phyloP scores from a whole-genome alignment of 2,797 vertebrate species.

The Enteromius mattozi region DNA sequence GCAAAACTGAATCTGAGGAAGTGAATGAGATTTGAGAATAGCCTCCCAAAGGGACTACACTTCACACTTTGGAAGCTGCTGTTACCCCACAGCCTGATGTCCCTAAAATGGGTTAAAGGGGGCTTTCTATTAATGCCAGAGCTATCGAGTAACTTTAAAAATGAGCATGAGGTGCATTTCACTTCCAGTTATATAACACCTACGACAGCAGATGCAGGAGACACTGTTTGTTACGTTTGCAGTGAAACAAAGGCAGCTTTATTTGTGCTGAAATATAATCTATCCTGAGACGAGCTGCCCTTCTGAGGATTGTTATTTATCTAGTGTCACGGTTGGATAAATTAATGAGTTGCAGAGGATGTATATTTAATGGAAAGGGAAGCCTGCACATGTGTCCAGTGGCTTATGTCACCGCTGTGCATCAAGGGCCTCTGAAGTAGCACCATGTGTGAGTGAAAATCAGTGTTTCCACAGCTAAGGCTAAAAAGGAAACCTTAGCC shows the following conservation, averaged over 20 bases:
- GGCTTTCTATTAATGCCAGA: slow-evolving; percentile 57
- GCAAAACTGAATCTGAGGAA: background rate
- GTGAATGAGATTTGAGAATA: background rate
- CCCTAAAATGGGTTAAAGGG: slow-evolving; percentile 36
- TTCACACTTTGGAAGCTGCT: background rate
- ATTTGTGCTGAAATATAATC: slow-evolving; percentile 38
- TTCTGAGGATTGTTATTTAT: slow-evolving; percentile 1
- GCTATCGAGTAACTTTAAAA: slow-evolving; percentile 58
- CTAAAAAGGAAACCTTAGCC: slow-evolving; percentile 69
- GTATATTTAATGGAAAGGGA: slow-evolving; percentile 69
- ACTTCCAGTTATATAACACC: slow-evolving; percentile 21
- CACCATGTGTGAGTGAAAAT: slow-evolving; percentile 71
- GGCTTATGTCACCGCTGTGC: slow-evolving; percentile 65
- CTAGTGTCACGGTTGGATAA: slow-evolving; percentile 13
- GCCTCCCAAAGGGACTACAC: background rate
- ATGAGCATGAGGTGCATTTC: slow-evolving; percentile 50
- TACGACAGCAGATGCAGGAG: slow-evolving; percentile 6
- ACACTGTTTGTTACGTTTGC: slow-evolving; percentile 55
- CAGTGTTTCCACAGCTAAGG: slow-evolving; percentile 68
- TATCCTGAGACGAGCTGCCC: slow-evolving; percentile 2
- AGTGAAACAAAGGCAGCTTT: slow-evolving; percentile 43
- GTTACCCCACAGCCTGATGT: background rate
- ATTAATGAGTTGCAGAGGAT: slow-evolving; percentile 60
- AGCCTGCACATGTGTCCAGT: slow-evolving; percentile 52
- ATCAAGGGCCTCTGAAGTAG: slow-evolving; percentile 70